These are phyloP conservation scores for Melieria omissa DNA, from an alignment of 2,888 invertebrate genomes.

Conservation along the genomic window DNA sequence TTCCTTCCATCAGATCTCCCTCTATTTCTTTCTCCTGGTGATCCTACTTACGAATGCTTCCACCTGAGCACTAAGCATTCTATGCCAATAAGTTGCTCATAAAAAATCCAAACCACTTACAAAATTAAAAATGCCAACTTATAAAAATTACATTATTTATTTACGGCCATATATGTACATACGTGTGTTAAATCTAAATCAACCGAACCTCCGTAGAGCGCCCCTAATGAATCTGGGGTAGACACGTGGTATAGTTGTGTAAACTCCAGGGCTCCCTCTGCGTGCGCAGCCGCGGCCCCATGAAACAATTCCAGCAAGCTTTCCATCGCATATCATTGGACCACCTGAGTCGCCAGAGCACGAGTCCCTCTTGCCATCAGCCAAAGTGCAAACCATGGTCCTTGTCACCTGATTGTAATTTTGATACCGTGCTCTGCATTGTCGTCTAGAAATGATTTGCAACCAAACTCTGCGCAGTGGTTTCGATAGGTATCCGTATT, in stretches of 20 bases:
- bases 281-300: constrained; percentile 57
- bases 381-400: constrained; percentile 55
- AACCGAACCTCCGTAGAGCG: too few relatives aligned
- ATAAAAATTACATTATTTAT: too few relatives aligned
- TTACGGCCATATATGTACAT: too few relatives aligned
- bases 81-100: too few relatives aligned
- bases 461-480: background rate
- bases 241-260: constrained; percentile 71
- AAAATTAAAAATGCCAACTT: too few relatives aligned
- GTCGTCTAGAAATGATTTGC: background rate
- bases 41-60: too few relatives aligned
- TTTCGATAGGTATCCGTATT: background rate
- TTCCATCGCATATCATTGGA: constrained; percentile 49
- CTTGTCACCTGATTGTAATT: constrained; percentile 36
- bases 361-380: constrained; percentile 51
- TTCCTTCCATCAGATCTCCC: too few relatives aligned
- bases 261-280: constrained; percentile 80
- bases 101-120: too few relatives aligned
- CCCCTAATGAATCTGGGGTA: too few relatives aligned
- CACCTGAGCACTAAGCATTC: too few relatives aligned
- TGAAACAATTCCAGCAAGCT: constrained; percentile 75
- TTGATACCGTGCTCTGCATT: background rate
- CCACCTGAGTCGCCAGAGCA: constrained; percentile 61
- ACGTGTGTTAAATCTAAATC: too few relatives aligned
- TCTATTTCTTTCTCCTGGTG: too few relatives aligned